These are phyloP conservation scores for Hetaerina titia DNA, from an alignment of 2,888 invertebrate genomes.

Conservation along the genomic window DNA sequence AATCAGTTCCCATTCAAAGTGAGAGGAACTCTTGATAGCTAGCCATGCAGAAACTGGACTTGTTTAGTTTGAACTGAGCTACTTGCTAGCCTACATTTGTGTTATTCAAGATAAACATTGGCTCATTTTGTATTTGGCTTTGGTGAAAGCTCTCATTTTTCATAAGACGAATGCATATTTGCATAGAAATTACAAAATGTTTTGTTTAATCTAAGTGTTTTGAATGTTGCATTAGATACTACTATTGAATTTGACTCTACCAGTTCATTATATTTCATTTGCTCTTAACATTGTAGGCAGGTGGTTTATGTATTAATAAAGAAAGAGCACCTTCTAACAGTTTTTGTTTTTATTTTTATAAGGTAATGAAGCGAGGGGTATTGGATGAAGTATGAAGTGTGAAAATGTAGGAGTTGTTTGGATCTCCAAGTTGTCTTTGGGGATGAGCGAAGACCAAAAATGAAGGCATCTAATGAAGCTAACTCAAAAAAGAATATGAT, in stretches of 20 bases:
- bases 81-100: slow-evolving; percentile 21
- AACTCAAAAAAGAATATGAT: slow-evolving; percentile 68
- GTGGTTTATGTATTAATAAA: slow-evolving; percentile 67
- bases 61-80: slow-evolving; percentile 53
- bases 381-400: slow-evolving; percentile 83
- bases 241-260: slow-evolving; percentile 36
- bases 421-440: slow-evolving; percentile 68
- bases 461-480: slow-evolving; percentile 68
- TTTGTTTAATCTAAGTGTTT: slow-evolving; percentile 52
- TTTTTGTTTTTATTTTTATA: slow-evolving; percentile 88
- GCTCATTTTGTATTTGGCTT: slow-evolving; percentile 63
- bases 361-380: slow-evolving; percentile 91
- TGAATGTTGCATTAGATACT: slow-evolving; percentile 34
- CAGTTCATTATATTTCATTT: slow-evolving; percentile 60
- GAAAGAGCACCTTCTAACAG: slow-evolving; percentile 79
- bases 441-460: slow-evolving; percentile 68
- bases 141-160: slow-evolving; percentile 47
- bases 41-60: slow-evolving; percentile 35
- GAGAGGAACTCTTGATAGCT: slow-evolving; percentile 59
- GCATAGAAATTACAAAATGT: slow-evolving; percentile 1
- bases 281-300: slow-evolving; percentile 68
- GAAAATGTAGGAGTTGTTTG: slow-evolving; percentile 68
- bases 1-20: slow-evolving; percentile 18
- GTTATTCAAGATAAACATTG: slow-evolving; percentile 33
- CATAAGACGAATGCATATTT: slow-evolving; percentile 52